Base-by-base conservation (phyloP, 2,113 vertebrate genomes). In the Pardalotus punctatus region DNA sequence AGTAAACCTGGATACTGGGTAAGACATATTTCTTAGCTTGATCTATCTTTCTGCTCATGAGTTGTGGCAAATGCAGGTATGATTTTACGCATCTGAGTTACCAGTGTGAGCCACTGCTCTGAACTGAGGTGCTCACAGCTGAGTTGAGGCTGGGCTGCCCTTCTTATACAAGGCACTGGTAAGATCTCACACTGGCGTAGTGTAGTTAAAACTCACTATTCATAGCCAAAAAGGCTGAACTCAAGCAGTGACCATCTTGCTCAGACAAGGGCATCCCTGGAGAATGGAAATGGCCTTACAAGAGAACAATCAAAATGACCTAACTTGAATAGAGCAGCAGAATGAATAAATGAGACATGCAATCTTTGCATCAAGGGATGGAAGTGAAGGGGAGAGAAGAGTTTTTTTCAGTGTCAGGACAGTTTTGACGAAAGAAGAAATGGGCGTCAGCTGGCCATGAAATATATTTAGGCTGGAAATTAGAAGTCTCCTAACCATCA, bases 401-500 rank as follows among this genome's bases (percentile, higher is more conserved):
- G 19, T 3, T 56, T 93, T 92, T 92, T 95, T 79, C 80, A 72
- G 81, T 73, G 64, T 71, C 83, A 93, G 60, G 65, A 89, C 20
- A 60, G 33, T 27, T 15, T 28, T 92, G 94, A 94, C 22, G 10
- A 64, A 86, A 86, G 73, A 66, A 93, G 27, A 91, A 90, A 91
- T 84, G 93, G 91, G 88, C 57, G 96, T 95, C 83, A 93, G 81
- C 96, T 91, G 83, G 31, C 88, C 94, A 95, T 94, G 95, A 94
- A 94, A 67, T 96, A 96, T 96, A 97, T 97, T 97, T 97, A 97
- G 95, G 61, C 24, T 94, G 89, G 91, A 96, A 97, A 97, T 97
- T 97, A 97, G 89, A 96, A 92, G 95, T 86, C 83, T 92, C 82
- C 86, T 95, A 96, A 97, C 96, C 96, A 97, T 93, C 91, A 93